A percentile compares a stretch with the other conserved stretches of the same genome.
Evolutionary conservation across 2,797 vertebrate species (phyloP).

Genomic region (Pseudochirops cupreus): DNA sequence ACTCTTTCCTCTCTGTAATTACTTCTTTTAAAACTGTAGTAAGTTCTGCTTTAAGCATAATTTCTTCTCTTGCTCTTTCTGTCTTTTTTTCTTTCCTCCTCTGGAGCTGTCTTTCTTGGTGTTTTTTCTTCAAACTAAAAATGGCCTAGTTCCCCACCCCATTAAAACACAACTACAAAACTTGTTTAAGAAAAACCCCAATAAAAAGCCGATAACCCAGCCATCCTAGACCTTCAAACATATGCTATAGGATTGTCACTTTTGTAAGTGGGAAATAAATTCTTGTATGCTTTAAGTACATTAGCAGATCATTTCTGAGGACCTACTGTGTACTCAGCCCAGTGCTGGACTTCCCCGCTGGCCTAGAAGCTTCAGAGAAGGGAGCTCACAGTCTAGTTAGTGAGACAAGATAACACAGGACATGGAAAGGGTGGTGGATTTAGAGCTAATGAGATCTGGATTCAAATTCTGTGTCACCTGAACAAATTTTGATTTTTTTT

Average conservation of each 20-base stretch:
- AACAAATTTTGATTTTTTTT: background rate
- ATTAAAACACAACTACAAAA: background rate
- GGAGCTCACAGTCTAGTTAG: background rate
- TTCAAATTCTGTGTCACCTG: background rate
- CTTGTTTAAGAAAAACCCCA: background rate
- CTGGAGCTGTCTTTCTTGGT: slow-evolving; percentile 60
- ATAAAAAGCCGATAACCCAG: background rate
- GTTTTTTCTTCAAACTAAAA: slow-evolving; percentile 65
- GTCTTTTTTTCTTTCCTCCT: slow-evolving; percentile 36
- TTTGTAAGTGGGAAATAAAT: slow-evolving; percentile 4
- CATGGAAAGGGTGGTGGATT: background rate
- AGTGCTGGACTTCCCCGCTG: background rate
- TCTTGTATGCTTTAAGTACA: slow-evolving; percentile 24
- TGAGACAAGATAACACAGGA: background rate
- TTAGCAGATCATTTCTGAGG: background rate
- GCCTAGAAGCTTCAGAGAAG: background rate
- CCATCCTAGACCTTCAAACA: background rate
- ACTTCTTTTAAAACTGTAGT: slow-evolving; percentile 58
- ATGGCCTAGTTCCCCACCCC: slow-evolving; percentile 7
- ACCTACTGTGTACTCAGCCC: background rate
- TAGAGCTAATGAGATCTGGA: background rate
- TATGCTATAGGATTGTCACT: background rate
- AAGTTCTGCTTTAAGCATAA: background rate
- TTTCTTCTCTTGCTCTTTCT: background rate
- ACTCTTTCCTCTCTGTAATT: slow-evolving; percentile 51